Evolutionary conservation across 2,113 vertebrate genomes (phyloP), one percentile per base, ranked within the genome.

Genomic region (Planiliza haematocheilus): DNA sequence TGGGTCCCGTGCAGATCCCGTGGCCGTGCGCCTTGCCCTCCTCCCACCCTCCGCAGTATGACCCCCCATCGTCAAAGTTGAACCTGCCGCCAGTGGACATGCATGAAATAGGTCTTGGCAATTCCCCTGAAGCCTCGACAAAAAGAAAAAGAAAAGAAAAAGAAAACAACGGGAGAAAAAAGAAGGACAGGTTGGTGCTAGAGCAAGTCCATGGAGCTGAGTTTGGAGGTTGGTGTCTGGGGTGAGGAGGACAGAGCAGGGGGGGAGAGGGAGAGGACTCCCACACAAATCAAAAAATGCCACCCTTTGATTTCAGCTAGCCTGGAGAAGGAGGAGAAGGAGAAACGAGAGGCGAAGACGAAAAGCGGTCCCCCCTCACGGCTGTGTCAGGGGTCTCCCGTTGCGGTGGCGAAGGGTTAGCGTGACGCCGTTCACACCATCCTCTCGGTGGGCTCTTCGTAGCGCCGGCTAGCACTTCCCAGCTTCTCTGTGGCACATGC

Each of bases 41-140:
- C 91, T 98, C 97, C 98, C 98, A 99, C 95, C 97, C 98, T 82
- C 98, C 98, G 91, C 98, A 99, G 94, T 99, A 99, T 92, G 98
- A 99, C 94, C 98, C 98, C 95, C 98, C 98, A 97, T 99, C 98
- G 91, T 99, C 98, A 97, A 99, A 99, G 95, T 99, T 97, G 97
- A 99, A 99, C 96, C 98, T 95, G 93, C 94, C 94, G 91, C 94
- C 94, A 95, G 93, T 95, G 94, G 94, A 95, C 94, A 93, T 93
- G 91, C 91, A 93, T 93, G 91, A 91, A 93, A 92, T 85, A 91
- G 90, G 81, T 92, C 88, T 87, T 87, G 90, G 90, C 91, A 90
- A 92, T 86, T 93, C 86, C 82, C 74, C 82, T 83, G 86, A 91
- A 91, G 89, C 87, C 88, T 88, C 89, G 43, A 85, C 85, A 90